A percentile compares a stretch with the other conserved stretches of the same genome.
phyloP scores from a whole-genome alignment of 2,113 vertebrate species.

The Odontophorus gujanensis region DNA sequence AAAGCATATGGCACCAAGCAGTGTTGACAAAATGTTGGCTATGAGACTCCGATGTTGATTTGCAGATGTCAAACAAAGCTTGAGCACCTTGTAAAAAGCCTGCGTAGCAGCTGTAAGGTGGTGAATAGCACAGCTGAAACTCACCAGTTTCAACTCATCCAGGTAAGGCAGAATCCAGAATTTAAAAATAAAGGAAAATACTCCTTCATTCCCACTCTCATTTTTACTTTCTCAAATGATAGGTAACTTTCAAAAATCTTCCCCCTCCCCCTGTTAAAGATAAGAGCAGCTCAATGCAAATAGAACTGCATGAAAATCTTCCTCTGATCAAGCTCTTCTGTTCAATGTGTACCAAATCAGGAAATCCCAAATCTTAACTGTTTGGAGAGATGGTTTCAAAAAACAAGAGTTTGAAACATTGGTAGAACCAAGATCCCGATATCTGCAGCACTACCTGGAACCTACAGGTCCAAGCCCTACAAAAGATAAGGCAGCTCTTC shows the following conservation, averaged over 20 bases:
- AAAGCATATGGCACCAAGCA: not conserved
- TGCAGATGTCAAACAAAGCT: not conserved
- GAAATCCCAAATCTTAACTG: not conserved
- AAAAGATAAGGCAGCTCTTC: not conserved
- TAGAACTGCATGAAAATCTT: not conserved
- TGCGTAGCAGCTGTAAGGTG: not conserved
- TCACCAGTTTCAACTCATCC: not conserved
- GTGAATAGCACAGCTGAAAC: not conserved
- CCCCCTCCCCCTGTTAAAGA: not conserved
- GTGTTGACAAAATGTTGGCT: not conserved
- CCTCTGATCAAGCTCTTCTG: not conserved
- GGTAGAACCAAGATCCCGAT: not conserved
- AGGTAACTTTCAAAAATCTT: not conserved
- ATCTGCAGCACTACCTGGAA: not conserved
- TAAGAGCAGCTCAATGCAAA: not conserved
- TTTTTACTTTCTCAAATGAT: not conserved
- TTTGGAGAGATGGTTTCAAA: not conserved
- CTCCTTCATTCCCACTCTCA: not conserved
- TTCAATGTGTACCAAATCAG: not conserved
- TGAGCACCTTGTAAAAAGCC: not conserved
- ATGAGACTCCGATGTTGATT: not conserved
- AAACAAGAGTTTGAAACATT: not conserved
- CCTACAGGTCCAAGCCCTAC: not conserved
- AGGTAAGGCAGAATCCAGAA: not conserved
- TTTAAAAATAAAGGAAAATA: not conserved